Percentiles rank a stretch among this genome's conserved stretches.
phyloP scores from a whole-genome alignment of 2,888 invertebrate species.

The Acleris emargana region DNA sequence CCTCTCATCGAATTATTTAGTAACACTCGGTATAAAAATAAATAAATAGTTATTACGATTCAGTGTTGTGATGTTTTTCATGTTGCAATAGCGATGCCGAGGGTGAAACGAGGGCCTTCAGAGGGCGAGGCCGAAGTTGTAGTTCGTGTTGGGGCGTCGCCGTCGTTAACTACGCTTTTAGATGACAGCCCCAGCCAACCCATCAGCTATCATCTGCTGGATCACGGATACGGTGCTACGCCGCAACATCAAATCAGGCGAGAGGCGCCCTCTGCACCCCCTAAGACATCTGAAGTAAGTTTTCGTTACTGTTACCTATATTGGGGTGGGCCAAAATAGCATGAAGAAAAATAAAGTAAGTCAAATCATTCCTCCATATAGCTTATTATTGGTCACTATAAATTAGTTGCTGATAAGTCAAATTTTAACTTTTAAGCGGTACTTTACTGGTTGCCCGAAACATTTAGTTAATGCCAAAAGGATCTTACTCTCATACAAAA shows the following conservation, averaged over 20 bases:
- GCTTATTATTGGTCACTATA: no score
- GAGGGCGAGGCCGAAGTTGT: constrained; percentile 81
- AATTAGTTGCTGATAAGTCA: no score
- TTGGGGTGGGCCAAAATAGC: no score
- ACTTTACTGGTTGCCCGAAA: no score
- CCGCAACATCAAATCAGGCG: constrained; percentile 87
- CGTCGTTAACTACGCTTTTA: constrained; percentile 80
- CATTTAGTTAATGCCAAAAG: no score
- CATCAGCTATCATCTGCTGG: constrained; percentile 90
- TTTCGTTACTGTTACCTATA: background rate
- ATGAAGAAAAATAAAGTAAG: no score
- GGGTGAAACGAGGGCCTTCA: constrained; percentile 83
- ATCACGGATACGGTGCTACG: constrained; percentile 94
- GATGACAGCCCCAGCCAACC: constrained; percentile 81
- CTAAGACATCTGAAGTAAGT: constrained; percentile 83
- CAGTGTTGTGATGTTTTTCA: constrained; percentile 45
- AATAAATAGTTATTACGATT: constrained; percentile 39
- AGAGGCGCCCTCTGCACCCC: constrained; percentile 80
- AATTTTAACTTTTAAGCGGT: no score
- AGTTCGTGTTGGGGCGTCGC: constrained; percentile 79
- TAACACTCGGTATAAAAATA: background rate
- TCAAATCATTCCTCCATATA: no score
- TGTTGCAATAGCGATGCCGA: constrained; percentile 79
- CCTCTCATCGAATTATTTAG: constrained; percentile 52
- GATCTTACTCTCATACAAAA: no score